Base-by-base conservation (phyloP, 64 coral and sea anemone species). In the Astreopora myriophthalma region DNA sequence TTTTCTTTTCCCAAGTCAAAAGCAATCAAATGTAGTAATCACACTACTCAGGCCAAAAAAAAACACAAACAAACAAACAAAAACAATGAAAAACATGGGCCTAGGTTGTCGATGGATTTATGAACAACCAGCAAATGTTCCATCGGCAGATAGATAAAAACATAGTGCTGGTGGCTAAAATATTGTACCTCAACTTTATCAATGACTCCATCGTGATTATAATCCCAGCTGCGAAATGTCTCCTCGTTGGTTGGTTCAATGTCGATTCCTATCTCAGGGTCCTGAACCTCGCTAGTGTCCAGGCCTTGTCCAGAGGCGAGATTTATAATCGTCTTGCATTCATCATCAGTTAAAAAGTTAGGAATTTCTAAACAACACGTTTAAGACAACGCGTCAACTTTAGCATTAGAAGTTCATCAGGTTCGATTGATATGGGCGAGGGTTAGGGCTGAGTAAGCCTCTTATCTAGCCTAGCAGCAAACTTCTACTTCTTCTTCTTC, bases 211-310 rank as follows among this genome's bases (percentile, higher is more conserved):
- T 96, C 95, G 2, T 83, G 86, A 12, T 96, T 87, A 38, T 96
- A 96, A 30, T 96, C 95, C 95, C 95, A 96, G 19, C 89, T 92
- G 1, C 65, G 29, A 71, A 93, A 96, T 3, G 95, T 96, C 6
- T 93, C 64, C 60, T 85, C 57, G 63, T 75, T 94, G 49, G 91
- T 90, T 12, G 95, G 87, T 63, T 96, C 95, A 61, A 96, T 96
- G n/a, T 96, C 90, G 27, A 96, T 79, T 48, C 88, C 87, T 19
- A 73, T 94, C 46, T 94, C 91, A 19, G 91, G 91, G 30, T 96
- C 95, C 35, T 86, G 86, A 2, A 96, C 87, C n/a, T 90, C 87
- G 87, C 95, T 96, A 10, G 79, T 84, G 20, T 96, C 95, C 72
- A 96, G 71, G 22, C 79, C 95, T 20, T 71, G 49, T 40, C 36